Percentiles rank a stretch among this genome's conserved stretches.
phyloP scores from a whole-genome alignment of 2,797 vertebrate genomes.

The Dallia pectoralis region DNA sequence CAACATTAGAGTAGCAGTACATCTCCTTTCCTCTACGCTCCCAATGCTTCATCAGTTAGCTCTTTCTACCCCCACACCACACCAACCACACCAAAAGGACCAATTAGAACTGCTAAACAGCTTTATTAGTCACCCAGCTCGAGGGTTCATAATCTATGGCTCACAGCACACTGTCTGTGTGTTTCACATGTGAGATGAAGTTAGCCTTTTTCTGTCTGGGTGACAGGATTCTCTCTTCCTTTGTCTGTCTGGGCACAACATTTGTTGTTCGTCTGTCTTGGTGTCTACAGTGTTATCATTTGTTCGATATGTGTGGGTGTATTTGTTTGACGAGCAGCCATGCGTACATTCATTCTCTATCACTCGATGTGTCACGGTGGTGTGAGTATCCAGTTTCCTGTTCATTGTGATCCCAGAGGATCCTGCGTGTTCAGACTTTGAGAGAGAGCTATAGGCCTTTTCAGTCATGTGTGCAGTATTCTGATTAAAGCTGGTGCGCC shows the following conservation, averaged over 20 bases:
- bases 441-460: background rate
- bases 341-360: background rate
- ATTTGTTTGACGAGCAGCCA: background rate
- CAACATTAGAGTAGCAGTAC: background rate
- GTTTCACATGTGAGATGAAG: too few species aligned
- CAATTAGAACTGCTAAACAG: conserved; percentile 2
- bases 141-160: background rate
- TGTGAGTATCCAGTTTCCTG: background rate
- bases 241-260: too few species aligned
- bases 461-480: background rate
- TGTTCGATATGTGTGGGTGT: background rate
- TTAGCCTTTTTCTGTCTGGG: too few species aligned
- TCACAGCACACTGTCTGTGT: background rate
- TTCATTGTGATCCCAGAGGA: background rate
- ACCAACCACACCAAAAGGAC: background rate
- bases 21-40: background rate
- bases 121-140: background rate
- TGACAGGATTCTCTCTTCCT: too few species aligned
- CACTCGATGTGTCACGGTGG: background rate
- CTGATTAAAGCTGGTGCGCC: conserved; percentile 1
- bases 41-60: background rate
- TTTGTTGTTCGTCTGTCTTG: background rate
- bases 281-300: background rate
- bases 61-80: conserved; percentile 4
- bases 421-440: background rate